Evolutionary conservation across 2,113 vertebrate genomes (phyloP), one percentile per base, ranked within the genome.

Genomic region (Eidolon helvum): DNA sequence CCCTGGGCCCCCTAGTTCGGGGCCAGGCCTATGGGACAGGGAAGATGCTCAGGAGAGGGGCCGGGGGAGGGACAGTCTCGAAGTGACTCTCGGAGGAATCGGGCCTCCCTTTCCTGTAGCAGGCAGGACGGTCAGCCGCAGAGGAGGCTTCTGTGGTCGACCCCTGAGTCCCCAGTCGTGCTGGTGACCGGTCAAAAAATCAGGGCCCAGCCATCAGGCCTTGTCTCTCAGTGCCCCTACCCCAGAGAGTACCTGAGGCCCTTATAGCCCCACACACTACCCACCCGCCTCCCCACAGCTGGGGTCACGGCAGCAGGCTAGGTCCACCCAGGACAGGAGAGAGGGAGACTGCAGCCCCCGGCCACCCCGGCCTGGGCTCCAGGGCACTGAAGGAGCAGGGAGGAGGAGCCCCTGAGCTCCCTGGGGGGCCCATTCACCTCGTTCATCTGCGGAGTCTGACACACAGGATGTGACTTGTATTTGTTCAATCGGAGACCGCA

Each of bases 341-440:
- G 33, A 8, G 5, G 55, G 57, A 10, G n/a, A 5, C 40, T 8
- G 16, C 28, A 7, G 48, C 33, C 26, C 74, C 24, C 2, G 0
- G 53, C 40, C n/a, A 18, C 38, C 35, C 18, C 48, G 26, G 48
- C 8, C 16, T 1, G 24, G 71, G 6, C 40, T 22, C 53, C 9
- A 9, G 16, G 38, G 28, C 30, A n/a, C 53, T 3, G 10, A 26
- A n/a, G 26, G 15, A 16, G 48, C 18, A 28, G 33, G 40, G 57
- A n/a, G 65, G 43, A 48, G 38, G 11, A 79, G 19, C 24, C 63
- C 43, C 10, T 1, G 14, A 6, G 48, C 43, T 28, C n/a, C 15
- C 21, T 6, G 2, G 30, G 21, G 1, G 15, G 16, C 10, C 2
- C 2, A 2, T n/a, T 2, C 26, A 1, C 16, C 28, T 61, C 5